Base-by-base conservation (phyloP, 2,113 vertebrate species). In the Hypomesus transpacificus region DNA sequence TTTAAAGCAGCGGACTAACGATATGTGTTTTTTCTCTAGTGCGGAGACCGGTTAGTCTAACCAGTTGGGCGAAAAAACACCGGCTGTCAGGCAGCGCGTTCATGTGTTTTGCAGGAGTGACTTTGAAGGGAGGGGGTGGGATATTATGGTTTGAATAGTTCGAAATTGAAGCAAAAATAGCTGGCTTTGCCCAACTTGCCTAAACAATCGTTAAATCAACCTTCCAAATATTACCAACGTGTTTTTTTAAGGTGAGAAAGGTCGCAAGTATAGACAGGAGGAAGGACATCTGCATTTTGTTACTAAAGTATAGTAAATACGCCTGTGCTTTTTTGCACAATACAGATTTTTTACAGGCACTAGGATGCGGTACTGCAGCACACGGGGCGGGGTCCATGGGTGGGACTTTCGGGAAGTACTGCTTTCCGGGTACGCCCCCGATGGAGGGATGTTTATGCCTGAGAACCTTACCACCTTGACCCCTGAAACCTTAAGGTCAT, bases 401-500 rank as follows among this genome's bases (percentile, higher is more conserved):
- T 78, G 92, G 1, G 74, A 89, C 81, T 98, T 98, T 58, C 83
- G 87, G 71, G 91, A 89, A 5, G 93, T 93, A 6, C 90, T 98
- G 16, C 94, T 98, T 72, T 94, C 96, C 0, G 95, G 96, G 18
- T 98, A 88, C 0, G 95, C 96, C 0, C 77, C 91, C 0, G 95
- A 98, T 0, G 94, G 95, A 0, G 97, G 97, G 7, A 96, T 98
- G 86, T 96, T 94, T 76, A 91, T 98, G 94, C 97, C 96, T 0
- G 91, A 92, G 80, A 62, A 0, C 6, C 18, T 98, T 20, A 96
- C 96, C 0, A 61, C 1, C 0, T 83, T 98, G 79, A 81, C 82
- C 1, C 2, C 26, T 3, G 77, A 90, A 63, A 93, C 90, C 0
- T 78, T 98, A 64, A 18, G 14, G 53, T 46, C 31, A 52, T 98